Percentiles rank a stretch among this genome's conserved stretches.
Evolutionary conservation across 2,888 invertebrate species (phyloP).

Genomic region (Thysanoteuthis rhombus): DNA sequence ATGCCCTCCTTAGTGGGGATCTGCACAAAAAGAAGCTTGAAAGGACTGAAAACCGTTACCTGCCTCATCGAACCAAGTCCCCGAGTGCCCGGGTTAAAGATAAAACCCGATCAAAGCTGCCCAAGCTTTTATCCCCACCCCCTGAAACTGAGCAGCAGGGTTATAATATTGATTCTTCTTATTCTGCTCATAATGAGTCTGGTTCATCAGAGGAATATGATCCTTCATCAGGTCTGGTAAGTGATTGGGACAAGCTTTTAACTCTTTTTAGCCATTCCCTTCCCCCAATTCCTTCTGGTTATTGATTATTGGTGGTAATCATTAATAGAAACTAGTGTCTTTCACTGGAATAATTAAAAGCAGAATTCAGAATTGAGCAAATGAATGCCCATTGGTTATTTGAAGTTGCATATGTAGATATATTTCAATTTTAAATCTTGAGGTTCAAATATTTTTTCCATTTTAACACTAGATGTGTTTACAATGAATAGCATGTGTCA

Average conservation of each 20-base stretch:
- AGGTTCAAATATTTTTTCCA: no score
- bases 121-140: conserved; percentile 59
- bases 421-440: no score
- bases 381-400: no score
- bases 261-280: not conserved
- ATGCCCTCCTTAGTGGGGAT: conserved; percentile 35
- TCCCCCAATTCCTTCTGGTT: no score
- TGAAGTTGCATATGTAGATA: no score
- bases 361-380: no score
- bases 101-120: conserved; percentile 58
- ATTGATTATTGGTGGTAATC: no score
- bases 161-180: conserved; percentile 27
- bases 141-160: conserved; percentile 42
- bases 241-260: not conserved
- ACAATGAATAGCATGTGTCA: no score
- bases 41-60: not conserved
- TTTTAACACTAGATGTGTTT: no score
- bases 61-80: conserved; percentile 49
- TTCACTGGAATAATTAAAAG: no score
- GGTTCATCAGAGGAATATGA: conserved; percentile 1
- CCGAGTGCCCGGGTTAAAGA: conserved; percentile 65
- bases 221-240: conserved; percentile 20
- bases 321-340: no score
- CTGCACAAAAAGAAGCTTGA: conserved; percentile 16
- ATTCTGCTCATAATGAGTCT: conserved; percentile 12